Evolutionary conservation across 1,140 invertebrate genomes (phyloP).

Genomic region (Drosophila neocordata): DNA sequence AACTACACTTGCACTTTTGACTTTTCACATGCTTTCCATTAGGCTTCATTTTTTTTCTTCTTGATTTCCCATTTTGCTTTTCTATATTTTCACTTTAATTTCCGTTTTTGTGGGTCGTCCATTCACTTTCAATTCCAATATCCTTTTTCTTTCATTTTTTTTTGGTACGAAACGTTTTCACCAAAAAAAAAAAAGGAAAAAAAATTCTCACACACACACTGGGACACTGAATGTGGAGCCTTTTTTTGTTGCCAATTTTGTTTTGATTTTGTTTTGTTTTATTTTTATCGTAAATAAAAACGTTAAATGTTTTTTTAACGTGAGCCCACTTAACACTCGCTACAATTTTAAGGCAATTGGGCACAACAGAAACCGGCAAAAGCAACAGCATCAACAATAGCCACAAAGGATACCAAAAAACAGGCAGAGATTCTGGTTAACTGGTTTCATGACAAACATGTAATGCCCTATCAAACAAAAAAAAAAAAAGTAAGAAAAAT

Average conservation of each 20-base stretch:
- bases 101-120: constrained; percentile 48
- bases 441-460: neutral
- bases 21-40: constrained; percentile 16
- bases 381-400: constrained; percentile 51
- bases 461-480: neutral
- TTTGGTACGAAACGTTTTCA: constrained; percentile 65
- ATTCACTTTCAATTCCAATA: constrained; percentile 55
- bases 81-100: constrained; percentile 74
- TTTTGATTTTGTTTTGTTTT: constrained; percentile 28
- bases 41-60: neutral
- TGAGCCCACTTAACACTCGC: constrained; percentile 76
- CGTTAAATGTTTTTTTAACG: constrained; percentile 81
- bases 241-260: constrained; percentile 18
- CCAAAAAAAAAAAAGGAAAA: constrained; percentile 20
- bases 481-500: neutral
- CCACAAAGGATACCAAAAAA: constrained; percentile 46
- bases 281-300: constrained; percentile 74
- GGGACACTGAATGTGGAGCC: neutral
- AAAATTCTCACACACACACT: neutral
- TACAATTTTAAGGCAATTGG: constrained; percentile 80
- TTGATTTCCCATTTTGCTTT: constrained; percentile 19
- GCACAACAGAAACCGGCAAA: constrained; percentile 47
- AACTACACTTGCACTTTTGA: constrained; percentile 22
- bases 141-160: constrained; percentile 33
- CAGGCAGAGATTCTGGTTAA: neutral